Conservation (phyloP, 1,140 invertebrate genomes). For the Coenobita brevimanus region DNA sequence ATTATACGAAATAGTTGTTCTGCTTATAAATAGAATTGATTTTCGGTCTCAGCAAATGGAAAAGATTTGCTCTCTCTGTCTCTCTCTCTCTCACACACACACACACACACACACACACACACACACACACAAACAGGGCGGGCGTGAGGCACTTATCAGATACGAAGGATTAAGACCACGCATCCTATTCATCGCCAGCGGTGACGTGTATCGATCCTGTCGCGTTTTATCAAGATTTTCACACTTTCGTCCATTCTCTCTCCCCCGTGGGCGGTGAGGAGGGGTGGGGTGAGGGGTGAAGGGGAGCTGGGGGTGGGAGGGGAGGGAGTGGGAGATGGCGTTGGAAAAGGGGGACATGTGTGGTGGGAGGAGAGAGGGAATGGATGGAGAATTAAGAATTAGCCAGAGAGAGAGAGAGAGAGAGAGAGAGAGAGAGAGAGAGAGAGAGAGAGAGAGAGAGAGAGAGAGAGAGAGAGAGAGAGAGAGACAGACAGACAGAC, state of each 20-base stretch:
- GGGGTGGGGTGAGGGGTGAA: neutral
- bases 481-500: no score
- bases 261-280: neutral
- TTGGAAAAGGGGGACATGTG: neutral
- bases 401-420: neutral
- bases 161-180: constrained; percentile 42
- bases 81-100: neutral
- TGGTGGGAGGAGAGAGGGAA: neutral
- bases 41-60: no score
- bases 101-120: neutral
- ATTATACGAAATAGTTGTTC: no score
- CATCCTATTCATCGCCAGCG: constrained; percentile 40
- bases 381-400: no score
- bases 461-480: no score
- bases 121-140: constrained; percentile 15
- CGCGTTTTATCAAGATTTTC: constrained; percentile 64
- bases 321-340: neutral
- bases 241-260: constrained; percentile 35
- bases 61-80: neutral
- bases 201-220: constrained; percentile 37
- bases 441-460: neutral
- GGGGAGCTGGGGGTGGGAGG: no score
- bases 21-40: no score
- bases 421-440: neutral
- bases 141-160: constrained; percentile 37